A percentile compares a stretch with the other conserved stretches of the same genome.
Evolutionary conservation across 2,113 vertebrate genomes (phyloP).

Genomic region (Nanorana parkeri): DNA sequence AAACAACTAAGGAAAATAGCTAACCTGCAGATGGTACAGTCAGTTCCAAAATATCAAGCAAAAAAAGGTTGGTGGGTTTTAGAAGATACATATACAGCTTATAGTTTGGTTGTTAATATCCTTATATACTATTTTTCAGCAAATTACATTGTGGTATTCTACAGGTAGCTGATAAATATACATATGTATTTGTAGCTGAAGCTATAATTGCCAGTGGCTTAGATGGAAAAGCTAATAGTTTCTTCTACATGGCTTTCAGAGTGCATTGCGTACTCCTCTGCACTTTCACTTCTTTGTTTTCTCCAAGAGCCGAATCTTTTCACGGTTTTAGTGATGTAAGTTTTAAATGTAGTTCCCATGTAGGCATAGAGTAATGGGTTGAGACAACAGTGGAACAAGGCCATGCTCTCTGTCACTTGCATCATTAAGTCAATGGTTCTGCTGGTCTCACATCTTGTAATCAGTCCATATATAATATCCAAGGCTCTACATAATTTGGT

Average conservation of each 20-base stretch:
- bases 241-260: constrained; percentile 68
- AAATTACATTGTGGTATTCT: no score
- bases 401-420: constrained; percentile 85
- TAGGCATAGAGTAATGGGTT: constrained; percentile 90
- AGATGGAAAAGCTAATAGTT: constrained; percentile 78
- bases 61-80: no score
- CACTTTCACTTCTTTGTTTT: constrained; percentile 62
- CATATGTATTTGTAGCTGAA: no score
- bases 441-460: constrained; percentile 81
- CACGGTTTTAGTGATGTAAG: constrained; percentile 75
- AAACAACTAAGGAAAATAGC: no score
- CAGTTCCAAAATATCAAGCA: no score
- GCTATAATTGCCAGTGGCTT: constrained; percentile 39
- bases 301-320: constrained; percentile 75
- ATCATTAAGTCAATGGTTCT: constrained; percentile 81
- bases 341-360: constrained; percentile 85
- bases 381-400: constrained; percentile 88
- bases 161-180: no score
- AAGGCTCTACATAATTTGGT: constrained; percentile 84
- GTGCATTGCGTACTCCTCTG: constrained; percentile 74
- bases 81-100: no score
- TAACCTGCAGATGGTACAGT: no score
- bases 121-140: no score
- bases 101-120: no score
- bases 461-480: constrained; percentile 80